Evolutionary conservation across 1,140 invertebrate species (phyloP), one percentile per base, ranked within the genome.

Genomic region (Aphelenchoides fujianensis): DNA sequence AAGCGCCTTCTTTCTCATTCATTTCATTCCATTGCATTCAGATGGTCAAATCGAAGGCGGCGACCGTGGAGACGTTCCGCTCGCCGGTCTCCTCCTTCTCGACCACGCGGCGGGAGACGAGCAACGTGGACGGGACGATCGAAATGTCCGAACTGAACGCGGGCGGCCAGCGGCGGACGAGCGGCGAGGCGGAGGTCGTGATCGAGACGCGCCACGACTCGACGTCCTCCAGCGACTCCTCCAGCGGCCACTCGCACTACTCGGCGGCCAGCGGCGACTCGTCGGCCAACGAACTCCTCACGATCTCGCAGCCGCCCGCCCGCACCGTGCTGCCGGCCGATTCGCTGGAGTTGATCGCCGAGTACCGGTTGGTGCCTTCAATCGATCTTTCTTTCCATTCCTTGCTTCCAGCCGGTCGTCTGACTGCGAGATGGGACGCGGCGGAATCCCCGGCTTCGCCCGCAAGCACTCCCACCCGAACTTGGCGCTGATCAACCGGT

Each of bases 401-500:
- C 30, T 70, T 36, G 5, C 23, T 52, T 70, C 53, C 68, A 70
- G 70, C 12, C 55, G 71, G 73, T 27, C 37, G 62, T 70, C 71
- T 3, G 66, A 68, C 19, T 68, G 36, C 31, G 52, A 73, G 41
- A 53, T 28, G 1, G 48, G 70, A 30, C 34, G 27, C 2, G 34
- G 36, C 1, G 7, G 71, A 23, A 64, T 23, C 7, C 31, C 36
- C 1, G 9, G 71, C 16, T 32, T 23, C 7, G 36, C 36, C 2
- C 69, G 74, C 16, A 75, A 75, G 68, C 72, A 77, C 64, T 75
- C 74, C 1, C 61, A 77, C 12, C 74, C 74, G 31, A 67, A 74
- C 31, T 77, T 66, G 23, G 74, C 37, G 16, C 23, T 73, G 12
- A 74, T 59, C 71, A 70, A 32, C 57, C 37, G 68, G 16, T 19